Evolutionary conservation across 2,797 vertebrate species (phyloP), one percentile per base, ranked within the genome.

Genomic region (Alauda arvensis): DNA sequence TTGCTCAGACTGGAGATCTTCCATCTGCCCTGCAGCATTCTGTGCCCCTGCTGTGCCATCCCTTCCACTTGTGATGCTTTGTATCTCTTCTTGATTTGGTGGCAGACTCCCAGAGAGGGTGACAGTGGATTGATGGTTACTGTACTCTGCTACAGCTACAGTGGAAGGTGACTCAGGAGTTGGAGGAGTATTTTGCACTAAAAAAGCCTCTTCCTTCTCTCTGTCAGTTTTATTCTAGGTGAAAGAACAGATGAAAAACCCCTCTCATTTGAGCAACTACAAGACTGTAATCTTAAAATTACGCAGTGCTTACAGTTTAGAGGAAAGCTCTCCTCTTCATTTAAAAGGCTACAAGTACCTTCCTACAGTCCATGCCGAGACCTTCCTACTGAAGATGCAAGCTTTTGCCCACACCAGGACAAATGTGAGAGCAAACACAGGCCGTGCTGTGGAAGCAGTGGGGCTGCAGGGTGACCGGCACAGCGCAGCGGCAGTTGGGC

Each of bases 171-270:
- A 98, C 89, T 98, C 98, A 0, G 98, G 98, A 9, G 98, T 98
- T 1, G 98, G 98, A 8, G 98, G 98, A 14, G 98, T 98, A 95
- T 99, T 99, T 84, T 99, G 97, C 21, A 98, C 97, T 4, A 98
- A 99, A 25, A 95, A 95, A 33, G 97, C 97, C 79, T 97, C 96
- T 96, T 97, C 98, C 96, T 97, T 98, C 96, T 98, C 98, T 95
- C 98, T 96, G 92, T 99, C 98, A 28, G 95, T 95, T 98, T 99
- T 99, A 97, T 98, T 99, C 99, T 99, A 95, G 23, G 37, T 93
- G 81, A 91, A 94, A 82, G 12, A 79, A 88, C 77, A 85, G n/a
- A 87, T 68, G 16, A 79, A 62, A 87, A 85, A 16, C 24, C n/a
- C 18, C 56, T 76, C 75, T 83, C 33, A 85, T 62, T 18, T 19